A percentile compares a stretch with the other conserved stretches of the same genome.
Conservation (phyloP, 2,797 vertebrate genomes). For the Intellagama lesueurii region DNA sequence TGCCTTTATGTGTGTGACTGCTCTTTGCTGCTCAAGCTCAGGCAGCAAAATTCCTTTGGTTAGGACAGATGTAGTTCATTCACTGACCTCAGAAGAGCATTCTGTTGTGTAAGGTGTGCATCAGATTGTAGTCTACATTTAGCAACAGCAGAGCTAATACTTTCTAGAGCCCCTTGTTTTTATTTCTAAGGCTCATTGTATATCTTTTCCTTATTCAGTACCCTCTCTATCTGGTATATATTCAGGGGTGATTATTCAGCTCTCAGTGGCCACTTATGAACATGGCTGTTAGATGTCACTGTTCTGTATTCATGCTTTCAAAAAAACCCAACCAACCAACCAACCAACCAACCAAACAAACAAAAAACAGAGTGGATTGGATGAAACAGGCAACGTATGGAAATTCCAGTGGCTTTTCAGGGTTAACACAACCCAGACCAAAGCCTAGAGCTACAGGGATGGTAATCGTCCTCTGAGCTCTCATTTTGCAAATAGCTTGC, state of each 20-base stretch:
- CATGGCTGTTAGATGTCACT: not conserved
- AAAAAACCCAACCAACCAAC: not conserved
- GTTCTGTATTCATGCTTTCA: not conserved
- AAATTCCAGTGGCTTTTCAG: rapidly evolving
- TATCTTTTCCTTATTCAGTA: not conserved
- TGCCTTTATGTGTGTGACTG: too few relatives aligned
- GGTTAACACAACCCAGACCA: not conserved
- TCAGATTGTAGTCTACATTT: not conserved
- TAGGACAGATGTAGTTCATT: too few relatives aligned
- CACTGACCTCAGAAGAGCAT: not conserved
- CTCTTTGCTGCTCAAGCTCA: too few relatives aligned
- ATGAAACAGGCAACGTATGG: not conserved
- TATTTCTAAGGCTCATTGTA: not conserved
- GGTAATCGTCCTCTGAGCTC: rapidly evolving
- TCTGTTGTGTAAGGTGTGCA: not conserved
- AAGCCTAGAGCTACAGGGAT: not conserved
- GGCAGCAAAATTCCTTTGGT: too few relatives aligned
- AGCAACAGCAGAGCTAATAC: not conserved
- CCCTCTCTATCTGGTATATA: not conserved
- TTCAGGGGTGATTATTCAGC: not conserved
- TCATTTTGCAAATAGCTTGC: slow-evolving; percentile 35
- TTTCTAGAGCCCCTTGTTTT: not conserved
- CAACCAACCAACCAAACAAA: too few relatives aligned
- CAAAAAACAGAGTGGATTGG: not conserved
- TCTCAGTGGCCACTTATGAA: not conserved